Evolutionary conservation across 2,888 invertebrate genomes (phyloP).

Genomic region (Reticulitermes lucifugus): DNA sequence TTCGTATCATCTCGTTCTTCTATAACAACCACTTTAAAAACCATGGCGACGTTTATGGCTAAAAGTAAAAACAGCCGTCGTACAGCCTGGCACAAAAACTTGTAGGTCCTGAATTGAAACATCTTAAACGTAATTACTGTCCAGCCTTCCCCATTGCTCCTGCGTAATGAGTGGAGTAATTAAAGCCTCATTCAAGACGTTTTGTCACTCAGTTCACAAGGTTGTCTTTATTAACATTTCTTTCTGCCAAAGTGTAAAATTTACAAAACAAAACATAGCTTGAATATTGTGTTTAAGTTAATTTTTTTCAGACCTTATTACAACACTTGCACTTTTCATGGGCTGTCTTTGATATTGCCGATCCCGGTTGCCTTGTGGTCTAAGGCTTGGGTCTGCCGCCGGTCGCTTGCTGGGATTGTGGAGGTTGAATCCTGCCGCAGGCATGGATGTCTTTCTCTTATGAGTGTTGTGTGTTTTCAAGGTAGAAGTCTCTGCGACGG

Average conservation of each 20-base stretch:
- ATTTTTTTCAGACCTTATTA: no score
- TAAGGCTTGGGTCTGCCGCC: no score
- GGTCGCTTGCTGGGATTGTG: no score
- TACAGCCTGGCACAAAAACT: constrained; percentile 34
- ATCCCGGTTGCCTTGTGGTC: no score
- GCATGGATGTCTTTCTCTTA: no score
- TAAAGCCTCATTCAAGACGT: neutral
- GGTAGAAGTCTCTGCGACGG: no score
- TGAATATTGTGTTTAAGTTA: no score
- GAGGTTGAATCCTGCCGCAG: no score
- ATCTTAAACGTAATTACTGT: constrained; percentile 7
- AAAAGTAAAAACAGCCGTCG: constrained; percentile 42
- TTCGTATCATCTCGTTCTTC: neutral
- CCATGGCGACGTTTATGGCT: constrained; percentile 44
- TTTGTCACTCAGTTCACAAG: neutral
- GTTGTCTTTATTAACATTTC: neutral
- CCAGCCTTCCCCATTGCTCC: neutral
- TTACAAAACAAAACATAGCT: neutral
- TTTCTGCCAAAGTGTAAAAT: neutral
- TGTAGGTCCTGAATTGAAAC: neutral
- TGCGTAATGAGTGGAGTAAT: neutral
- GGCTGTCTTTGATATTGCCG: no score
- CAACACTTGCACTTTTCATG: no score
- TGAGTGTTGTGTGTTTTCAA: no score
- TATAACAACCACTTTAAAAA: constrained; percentile 42